Base-by-base conservation (phyloP, 2,797 vertebrate species). In the Dermochelys coriacea region DNA sequence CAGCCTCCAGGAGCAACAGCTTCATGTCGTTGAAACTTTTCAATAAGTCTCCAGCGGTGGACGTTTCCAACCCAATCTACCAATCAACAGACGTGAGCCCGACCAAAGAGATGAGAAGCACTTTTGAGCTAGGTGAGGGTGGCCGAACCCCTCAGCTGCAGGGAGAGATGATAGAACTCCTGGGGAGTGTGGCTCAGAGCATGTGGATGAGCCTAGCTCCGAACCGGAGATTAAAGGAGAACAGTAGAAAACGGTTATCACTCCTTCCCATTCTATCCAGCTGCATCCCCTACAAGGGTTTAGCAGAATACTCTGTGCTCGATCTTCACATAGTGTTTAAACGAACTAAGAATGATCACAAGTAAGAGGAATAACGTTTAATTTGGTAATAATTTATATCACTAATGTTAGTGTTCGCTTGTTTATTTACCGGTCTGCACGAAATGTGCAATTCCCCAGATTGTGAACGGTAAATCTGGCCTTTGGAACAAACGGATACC, bases 1-100 rank as follows among this genome's bases (percentile, higher is more conserved):
- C 95, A 79, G 95, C 94, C 87, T 96, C 95, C 93, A 93, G 97
- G 93, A 97, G 97, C 41, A 96, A 97, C 87, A 97, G 97, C 94
- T 97, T 97, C 96, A 96, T 97, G 97, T 97, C 97, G 96, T 96
- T 97, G 94, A 97, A 97, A 89, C 96, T 96, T 84, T 93, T 95
- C 88, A 97, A 96, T 93, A 96, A 96, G 64, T 96, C 96, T 77
- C 90, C 95, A 96, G 96, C 96, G 94, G 4, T 96, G 96, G 90
- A 96, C 96, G 78, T 95, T 87, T 96, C 97, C 88, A 95, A 95
- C 93, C 97, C 97, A 89, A 96, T 94, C 93, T 97, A 95, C 87
- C 97, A 96, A 64, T 96, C 96, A 92, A 96, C 96, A 94, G 97
- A 97, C 96, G 94, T 96, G 96, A 96, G 96, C 92, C 96, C 94